Conservation (phyloP, 2,888 invertebrate species). For the Timema podura region DNA sequence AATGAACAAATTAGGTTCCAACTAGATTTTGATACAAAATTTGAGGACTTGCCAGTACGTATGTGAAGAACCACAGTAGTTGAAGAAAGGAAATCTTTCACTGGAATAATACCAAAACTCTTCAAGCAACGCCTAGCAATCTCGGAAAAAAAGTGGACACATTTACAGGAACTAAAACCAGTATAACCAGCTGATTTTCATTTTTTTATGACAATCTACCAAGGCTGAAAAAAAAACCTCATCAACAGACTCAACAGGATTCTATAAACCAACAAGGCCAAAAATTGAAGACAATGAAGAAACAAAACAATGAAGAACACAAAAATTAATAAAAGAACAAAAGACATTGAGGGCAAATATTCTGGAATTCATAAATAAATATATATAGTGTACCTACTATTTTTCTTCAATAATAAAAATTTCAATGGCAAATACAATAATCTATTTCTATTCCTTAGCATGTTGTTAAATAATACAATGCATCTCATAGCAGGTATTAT, state of each 20-base stretch:
- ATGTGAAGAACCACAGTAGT: background rate
- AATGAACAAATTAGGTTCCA: background rate
- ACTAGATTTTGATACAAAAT: constrained; percentile 3
- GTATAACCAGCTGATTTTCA: background rate
- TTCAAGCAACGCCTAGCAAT: background rate
- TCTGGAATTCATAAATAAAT: too few relatives aligned
- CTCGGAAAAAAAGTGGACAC: background rate
- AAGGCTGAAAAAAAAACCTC: background rate
- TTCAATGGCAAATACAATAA: too few relatives aligned
- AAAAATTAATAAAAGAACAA: background rate
- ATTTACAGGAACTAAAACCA: background rate
- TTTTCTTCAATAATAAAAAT: too few relatives aligned
- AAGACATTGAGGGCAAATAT: background rate
- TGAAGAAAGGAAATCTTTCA: background rate
- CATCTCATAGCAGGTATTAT: background rate
- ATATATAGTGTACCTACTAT: too few relatives aligned
- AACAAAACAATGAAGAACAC: background rate
- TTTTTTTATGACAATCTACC: background rate
- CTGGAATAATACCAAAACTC: constrained; percentile 3
- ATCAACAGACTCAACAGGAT: background rate
- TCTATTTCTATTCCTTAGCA: background rate
- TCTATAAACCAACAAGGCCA: background rate
- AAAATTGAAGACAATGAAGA: background rate
- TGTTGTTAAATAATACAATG: background rate
- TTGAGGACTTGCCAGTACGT: constrained; percentile 1